Evolutionary conservation across 2,888 invertebrate genomes (phyloP), one percentile per base, ranked within the genome.

Genomic region (Habrosyne pyritoides): DNA sequence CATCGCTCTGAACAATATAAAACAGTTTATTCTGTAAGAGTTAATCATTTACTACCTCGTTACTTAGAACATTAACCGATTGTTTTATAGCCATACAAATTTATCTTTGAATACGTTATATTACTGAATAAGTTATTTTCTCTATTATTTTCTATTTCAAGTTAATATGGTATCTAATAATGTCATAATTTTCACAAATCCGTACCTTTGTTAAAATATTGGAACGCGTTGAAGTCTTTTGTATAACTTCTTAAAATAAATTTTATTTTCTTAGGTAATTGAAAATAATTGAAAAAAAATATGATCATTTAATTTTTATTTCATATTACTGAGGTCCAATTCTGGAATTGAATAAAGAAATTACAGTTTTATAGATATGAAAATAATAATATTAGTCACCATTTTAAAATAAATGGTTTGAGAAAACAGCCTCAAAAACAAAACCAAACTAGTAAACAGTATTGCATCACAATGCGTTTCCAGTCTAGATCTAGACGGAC

Each of bases 211-310:
- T 42, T 0, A 18, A 8, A 18, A 42, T 2, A 8, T 14, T n/a
- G n/a, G 18, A 10, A 12, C 50, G 50, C 50, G 50, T 50, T 50
- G 14, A 50, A 21, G 50, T 50, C 50, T 28, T 50, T 50, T 28
- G 50, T 22, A 50, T 21, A 4, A 21, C 21, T 4, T 3, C 2
- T n/a, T 8, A 2, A 21, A 21, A 7, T 21, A 3, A 24, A 21
- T 21, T 21, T 21, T 0, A 7, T 21, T 47, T 7, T 2, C 47
- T 47, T 10, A 10, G 0, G 5, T 47, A n/a, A n/a, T n/a, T n/a
- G n/a, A n/a, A n/a, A n/a, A n/a, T n/a, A n/a, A n/a, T n/a, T n/a
- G n/a, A n/a, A n/a, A n/a, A n/a, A n/a, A n/a, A n/a, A n/a, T n/a
- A n/a, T n/a, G n/a, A n/a, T n/a, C n/a, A n/a, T n/a, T n/a, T n/a